A percentile compares a stretch with the other conserved stretches of the same genome.
Evolutionary conservation across 2,888 invertebrate genomes (phyloP).

Genomic region (Anodontia alba): DNA sequence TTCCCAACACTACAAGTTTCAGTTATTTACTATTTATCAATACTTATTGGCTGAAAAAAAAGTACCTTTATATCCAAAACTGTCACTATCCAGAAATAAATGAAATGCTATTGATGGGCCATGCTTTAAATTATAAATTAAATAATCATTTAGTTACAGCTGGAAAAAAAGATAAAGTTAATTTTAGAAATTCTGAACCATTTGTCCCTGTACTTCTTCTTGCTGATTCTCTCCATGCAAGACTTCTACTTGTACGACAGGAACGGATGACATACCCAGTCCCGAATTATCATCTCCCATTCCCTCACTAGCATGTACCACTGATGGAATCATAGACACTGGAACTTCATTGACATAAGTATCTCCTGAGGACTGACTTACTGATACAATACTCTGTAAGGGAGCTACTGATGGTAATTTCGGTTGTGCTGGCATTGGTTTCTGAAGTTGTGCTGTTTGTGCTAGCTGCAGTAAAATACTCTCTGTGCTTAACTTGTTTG

Average conservation of each 20-base stretch:
- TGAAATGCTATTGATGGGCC: too few relatives aligned
- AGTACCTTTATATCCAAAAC: too few relatives aligned
- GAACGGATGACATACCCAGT: not conserved
- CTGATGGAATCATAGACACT: not conserved
- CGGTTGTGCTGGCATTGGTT: slow-evolving; percentile 1
- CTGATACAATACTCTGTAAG: not conserved
- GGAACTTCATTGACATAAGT: not conserved
- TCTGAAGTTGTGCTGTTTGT: not conserved
- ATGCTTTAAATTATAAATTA: too few relatives aligned
- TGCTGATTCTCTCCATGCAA: not conserved
- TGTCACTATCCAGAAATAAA: too few relatives aligned
- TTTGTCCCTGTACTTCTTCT: not conserved
- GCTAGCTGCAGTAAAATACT: slow-evolving; percentile 1
- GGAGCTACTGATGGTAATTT: not conserved
- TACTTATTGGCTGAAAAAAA: too few relatives aligned
- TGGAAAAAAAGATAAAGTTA: too few relatives aligned
- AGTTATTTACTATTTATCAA: too few relatives aligned
- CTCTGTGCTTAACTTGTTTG: not conserved
- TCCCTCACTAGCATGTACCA: not conserved
- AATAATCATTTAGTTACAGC: too few relatives aligned
- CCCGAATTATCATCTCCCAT: not conserved
- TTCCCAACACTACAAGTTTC: too few relatives aligned
- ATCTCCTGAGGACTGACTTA: too few relatives aligned
- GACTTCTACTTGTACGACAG: not conserved
- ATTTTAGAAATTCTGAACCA: not conserved